phyloP scores from a whole-genome alignment of 1,140 invertebrate species.

The Eumeta japonica region DNA sequence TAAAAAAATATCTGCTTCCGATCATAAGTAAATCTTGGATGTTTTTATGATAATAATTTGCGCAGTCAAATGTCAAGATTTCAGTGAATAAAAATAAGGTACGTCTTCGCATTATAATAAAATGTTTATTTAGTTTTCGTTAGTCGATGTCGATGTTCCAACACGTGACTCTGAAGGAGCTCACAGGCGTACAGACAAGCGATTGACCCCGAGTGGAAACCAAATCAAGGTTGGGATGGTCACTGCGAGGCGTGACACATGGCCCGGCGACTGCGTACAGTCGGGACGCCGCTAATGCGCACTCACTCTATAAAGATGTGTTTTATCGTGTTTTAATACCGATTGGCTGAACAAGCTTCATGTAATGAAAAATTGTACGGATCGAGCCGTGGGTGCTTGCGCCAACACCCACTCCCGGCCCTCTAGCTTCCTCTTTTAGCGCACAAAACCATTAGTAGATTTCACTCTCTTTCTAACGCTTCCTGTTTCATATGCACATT shows the following conservation, averaged over 20 bases:
- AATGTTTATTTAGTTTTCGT: no score
- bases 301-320: no score
- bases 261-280: constrained; percentile 33
- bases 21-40: no score
- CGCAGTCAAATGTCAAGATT: no score
- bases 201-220: constrained; percentile 71
- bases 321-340: no score
- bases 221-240: constrained; percentile 70
- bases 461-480: constrained; percentile 29
- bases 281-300: no score
- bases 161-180: constrained; percentile 29
- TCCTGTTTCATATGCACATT: constrained; percentile 36
- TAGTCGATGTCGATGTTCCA: constrained; percentile 43
- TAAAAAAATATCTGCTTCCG: no score
- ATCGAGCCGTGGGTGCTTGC: constrained; percentile 52
- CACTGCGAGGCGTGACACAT: constrained; percentile 65
- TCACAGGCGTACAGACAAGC: constrained; percentile 33
- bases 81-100: no score
- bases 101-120: no score
- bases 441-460: constrained; percentile 35
- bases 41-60: no score
- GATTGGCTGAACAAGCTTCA: no score
- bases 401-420: constrained; percentile 32
- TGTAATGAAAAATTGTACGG: constrained; percentile 33
- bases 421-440: constrained; percentile 26